Conservation (phyloP, 2,888 invertebrate genomes). For the Miltochrista miniata region DNA sequence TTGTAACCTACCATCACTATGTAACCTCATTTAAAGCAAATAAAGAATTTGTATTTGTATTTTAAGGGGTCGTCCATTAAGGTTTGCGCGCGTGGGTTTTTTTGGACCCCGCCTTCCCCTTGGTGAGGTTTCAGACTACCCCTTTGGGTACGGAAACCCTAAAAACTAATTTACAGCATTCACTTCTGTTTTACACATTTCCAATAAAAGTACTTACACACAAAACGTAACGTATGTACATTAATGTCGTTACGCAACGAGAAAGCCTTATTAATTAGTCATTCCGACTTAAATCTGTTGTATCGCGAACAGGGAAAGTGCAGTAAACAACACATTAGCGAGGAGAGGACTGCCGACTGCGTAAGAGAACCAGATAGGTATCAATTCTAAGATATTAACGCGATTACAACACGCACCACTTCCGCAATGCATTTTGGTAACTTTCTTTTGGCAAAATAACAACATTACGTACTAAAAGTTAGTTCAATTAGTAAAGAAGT, state of each 20-base stretch:
- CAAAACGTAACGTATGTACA: no score
- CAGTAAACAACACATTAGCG: constrained; percentile 12
- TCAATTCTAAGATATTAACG: not conserved
- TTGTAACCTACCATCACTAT: no score
- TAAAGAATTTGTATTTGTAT: no score
- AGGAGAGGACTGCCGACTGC: constrained; percentile 3
- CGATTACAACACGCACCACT: not conserved
- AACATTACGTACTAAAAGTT: no score
- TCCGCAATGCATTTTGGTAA: not conserved
- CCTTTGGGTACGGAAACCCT: no score
- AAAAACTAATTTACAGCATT: no score
- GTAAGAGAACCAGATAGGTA: not conserved
- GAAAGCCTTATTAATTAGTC: constrained; percentile 42
- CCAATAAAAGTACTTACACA: constrained; percentile 13
- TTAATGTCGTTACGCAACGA: constrained; percentile 26
- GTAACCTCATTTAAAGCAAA: no score
- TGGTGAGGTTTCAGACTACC: no score
- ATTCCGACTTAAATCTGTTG: constrained; percentile 25
- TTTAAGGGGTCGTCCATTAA: no score
- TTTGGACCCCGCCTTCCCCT: no score
- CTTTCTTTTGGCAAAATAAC: not conserved
- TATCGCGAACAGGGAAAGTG: constrained; percentile 37
- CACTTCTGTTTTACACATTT: not conserved
- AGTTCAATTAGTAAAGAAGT: no score
- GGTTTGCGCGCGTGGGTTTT: no score